Evolutionary conservation across 2,113 vertebrate genomes (phyloP).

Genomic region (Cyanoderma ruficeps): DNA sequence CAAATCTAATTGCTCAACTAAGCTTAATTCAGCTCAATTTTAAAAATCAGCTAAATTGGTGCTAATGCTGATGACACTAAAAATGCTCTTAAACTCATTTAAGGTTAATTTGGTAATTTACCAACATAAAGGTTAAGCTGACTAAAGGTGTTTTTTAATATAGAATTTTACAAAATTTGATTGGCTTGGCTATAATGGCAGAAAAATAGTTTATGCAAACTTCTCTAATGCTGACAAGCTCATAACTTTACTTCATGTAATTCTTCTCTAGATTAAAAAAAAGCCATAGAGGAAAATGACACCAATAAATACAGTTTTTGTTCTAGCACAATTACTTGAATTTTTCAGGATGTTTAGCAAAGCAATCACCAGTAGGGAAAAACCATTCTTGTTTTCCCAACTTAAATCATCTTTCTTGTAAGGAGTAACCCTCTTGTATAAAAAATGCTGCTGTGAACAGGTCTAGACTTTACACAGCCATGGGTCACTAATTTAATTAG

Average conservation of each 20-base stretch:
- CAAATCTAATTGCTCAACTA: not conserved
- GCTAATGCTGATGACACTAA: not conserved
- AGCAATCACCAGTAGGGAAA: not conserved
- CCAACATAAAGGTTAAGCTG: not conserved
- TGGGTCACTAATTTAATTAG: conserved; percentile 74
- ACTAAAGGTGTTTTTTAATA: not conserved
- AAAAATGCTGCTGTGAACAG: conserved; percentile 55
- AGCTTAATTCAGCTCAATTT: not conserved
- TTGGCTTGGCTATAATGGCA: not conserved
- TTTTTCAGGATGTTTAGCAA: not conserved
- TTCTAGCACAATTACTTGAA: not conserved
- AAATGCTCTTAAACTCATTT: conserved; percentile 7
- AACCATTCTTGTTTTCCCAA: not conserved
- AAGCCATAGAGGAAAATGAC: not conserved
- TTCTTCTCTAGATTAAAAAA: not conserved
- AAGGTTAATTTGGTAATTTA: conserved; percentile 22
- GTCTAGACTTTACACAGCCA: conserved; percentile 71
- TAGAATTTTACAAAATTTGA: not conserved
- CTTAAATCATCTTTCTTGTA: not conserved
- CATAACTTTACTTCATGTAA: not conserved
- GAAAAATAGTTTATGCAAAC: not conserved
- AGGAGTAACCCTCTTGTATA: conserved; percentile 14
- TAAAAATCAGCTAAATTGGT: conserved; percentile 9
- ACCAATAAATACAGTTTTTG: not conserved
- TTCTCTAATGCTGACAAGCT: not conserved